Base-by-base conservation (phyloP, 2,113 vertebrate species). In the Boleophthalmus pectinirostris region DNA sequence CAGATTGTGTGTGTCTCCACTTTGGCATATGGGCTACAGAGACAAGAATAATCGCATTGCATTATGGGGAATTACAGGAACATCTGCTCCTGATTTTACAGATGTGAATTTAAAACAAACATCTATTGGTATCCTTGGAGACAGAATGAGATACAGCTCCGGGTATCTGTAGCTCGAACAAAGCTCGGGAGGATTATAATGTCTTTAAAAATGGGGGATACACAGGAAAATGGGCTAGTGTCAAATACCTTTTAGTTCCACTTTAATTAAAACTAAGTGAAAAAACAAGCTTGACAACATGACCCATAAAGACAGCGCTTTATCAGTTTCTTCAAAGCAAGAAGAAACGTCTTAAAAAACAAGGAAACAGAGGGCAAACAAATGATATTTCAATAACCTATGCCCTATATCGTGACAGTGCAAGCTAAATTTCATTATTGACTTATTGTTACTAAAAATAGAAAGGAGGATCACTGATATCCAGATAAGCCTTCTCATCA, bases 1-100 rank as follows among this genome's bases (percentile, higher is more conserved):
- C 63, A 79, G 71, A 84, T 70, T 53, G 60, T 21, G 60, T 24
- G 14, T 16, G 33, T 43, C 51, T 46, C 56, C 60, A 81, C 75
- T 13, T 73, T 69, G 61, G 69, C 76, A 70, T 58, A 54, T 49
- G 51, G 67, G 75, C 60, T 47, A 72, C 3, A 82, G 71, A 77
- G 46, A 69, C 68, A 21, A 74, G 83, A 79, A 81, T 89, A 87
- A 78, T 79, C 76, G 69, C 9, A 71, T 58, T 77, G 80, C 35
- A 85, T 85, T 83, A 84, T 10, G 29, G 70, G 75, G 82, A 82
- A 80, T 86, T 86, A 85, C 64, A 49, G 0, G 29, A 87, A 88
- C 85, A 90, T 90, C 87, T 89, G 87, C 74, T 83, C 54, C 72
- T 75, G 64, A 86, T 88, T 88, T 78, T 58, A 75, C 20, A 84